Evolutionary conservation across 2,797 vertebrate species (phyloP), one percentile per base, ranked within the genome.

Genomic region (Diceros bicornis): DNA sequence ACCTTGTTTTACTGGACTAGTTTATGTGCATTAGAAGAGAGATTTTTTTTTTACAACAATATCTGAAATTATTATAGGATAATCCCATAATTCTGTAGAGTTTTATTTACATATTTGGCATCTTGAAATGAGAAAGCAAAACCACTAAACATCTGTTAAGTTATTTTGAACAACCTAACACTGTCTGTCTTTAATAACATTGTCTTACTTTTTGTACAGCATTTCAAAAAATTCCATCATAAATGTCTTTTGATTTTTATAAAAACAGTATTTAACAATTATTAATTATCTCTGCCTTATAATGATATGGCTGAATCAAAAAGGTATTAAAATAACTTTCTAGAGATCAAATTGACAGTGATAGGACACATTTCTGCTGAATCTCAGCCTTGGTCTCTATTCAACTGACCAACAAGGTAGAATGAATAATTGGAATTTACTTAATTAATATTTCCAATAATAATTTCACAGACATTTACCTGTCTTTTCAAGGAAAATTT

Each of bases 71-170:
- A 85, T 44, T 78, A 27, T 34, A 86, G 7, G 9, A 50, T 64
- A 92, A 86, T 83, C 23, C 2, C 21, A 91, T 89, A 57, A 81
- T 57, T 92, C n/a, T 79, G 14, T 18, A 29, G 29, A 71, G 27
- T 27, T 91, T 62, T 91, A 23, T 75, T 96, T 92, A 41, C 1
- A 79, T 8, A 66, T 25, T 86, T 94, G 50, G 32, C 37, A 93
- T 85, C 21, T 74, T 83, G 32, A 97, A 90, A 85, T 44, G 2
- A 97, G 68, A 97, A 91, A 81, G 37, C 10, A 68, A 87, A 95
- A 57, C 20, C 1, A 91, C 10, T 13, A 71, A 62, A 44, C 1
- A 87, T 75, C 59, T n/a, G 7, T 92, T 69, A 37, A 75, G 7
- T 88, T 82, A 83, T 89, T 88, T 23, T 81, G 77, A 96, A 62